Base-by-base conservation (phyloP, 1,140 invertebrate species). In the Procambarus virginalis region DNA sequence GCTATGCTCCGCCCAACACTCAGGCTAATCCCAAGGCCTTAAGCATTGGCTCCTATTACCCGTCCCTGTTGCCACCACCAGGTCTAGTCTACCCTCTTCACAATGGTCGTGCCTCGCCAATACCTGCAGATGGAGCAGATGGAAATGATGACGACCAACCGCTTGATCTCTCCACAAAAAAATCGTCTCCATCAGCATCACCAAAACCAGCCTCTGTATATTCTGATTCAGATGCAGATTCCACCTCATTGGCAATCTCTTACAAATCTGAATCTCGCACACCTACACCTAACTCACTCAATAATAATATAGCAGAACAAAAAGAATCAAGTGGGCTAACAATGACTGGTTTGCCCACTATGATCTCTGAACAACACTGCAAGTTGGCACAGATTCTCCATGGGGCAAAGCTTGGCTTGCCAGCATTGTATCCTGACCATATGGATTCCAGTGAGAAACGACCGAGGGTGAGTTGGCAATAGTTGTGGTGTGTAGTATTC, bases 61-160 rank as follows among this genome's bases (percentile, higher is more conserved):
- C 82, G 81, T 81, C 82, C 78, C 64, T 88, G 70, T 49, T 89
- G 48, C 34, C 75, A 14, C 73, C 49, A 45, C 91, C 70, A 45
- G 34, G 80, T 60, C 91, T 80, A 17, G 20, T 86, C 48, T 86
- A 78, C 81, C 82, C 86, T 17, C 68, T 86, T 34, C 84, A 81
- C 51, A 14, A 88, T 20, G 82, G 77, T 48, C 55, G 78, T 45
- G n/a, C 73, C 86, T 89, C 86, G 34, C 79, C 92, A 46, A 92
- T 70, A 55, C 86, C 88, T n/a, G 49, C 90, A 60, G 92, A 93
- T 34, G 89, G 92, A 20, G 86, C 85, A 48, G 82, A 86, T 68
- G 90, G 89, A 68, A 64, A 78, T n/a, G 92, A 93, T 80, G 92
- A 93, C 45, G 92, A 93, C 12, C 84, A 90, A 51, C 91, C 92